phyloP scores from a whole-genome alignment of 2,113 vertebrate genomes.

The Nothocercus nigrocapillus region DNA sequence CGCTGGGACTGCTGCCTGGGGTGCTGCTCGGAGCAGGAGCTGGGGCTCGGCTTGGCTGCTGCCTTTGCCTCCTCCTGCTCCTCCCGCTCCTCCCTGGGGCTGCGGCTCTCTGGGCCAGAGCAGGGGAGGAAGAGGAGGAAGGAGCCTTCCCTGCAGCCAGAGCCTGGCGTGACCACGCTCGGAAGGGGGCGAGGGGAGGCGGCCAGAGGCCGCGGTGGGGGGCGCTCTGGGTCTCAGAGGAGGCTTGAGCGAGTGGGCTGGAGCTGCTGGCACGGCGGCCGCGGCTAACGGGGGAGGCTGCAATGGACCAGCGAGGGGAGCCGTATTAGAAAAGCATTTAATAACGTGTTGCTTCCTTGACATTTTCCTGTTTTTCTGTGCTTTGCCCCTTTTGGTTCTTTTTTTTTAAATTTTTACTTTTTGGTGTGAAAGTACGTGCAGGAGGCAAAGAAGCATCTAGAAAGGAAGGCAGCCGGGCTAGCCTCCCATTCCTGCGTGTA shows the following conservation, averaged over 20 bases:
- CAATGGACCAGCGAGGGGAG: not conserved
- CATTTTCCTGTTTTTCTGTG: not conserved
- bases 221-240: no score
- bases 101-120: not conserved
- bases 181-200: fast-evolving
- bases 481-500: not conserved
- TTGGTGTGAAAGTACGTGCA: fast-evolving
- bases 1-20: not conserved
- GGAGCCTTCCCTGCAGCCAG: not conserved
- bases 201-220: not conserved
- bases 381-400: not conserved
- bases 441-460: not conserved
- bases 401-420: not conserved
- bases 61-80: not conserved
- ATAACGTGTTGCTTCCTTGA: not conserved
- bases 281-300: not conserved
- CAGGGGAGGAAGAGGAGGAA: not conserved
- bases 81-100: not conserved
- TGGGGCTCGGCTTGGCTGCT: not conserved
- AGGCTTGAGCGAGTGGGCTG: no score
- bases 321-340: not conserved
- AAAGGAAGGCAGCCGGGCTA: fast-evolving
- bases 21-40: not conserved
- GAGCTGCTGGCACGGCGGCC: not conserved
- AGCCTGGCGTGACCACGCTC: not conserved